phyloP scores from a whole-genome alignment of 2,797 vertebrate species.

The Halcyon chelicuti region DNA sequence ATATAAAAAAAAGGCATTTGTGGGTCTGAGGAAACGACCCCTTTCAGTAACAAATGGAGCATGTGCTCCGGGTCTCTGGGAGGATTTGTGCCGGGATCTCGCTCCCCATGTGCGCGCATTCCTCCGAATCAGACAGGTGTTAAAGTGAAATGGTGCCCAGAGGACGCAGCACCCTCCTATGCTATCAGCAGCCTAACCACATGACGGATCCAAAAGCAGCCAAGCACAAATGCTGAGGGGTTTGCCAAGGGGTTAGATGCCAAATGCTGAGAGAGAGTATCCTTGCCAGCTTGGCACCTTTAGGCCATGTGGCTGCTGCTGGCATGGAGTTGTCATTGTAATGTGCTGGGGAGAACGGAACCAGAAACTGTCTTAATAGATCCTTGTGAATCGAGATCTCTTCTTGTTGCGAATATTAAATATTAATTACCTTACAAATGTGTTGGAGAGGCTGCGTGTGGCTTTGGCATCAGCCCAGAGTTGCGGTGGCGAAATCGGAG shows the following conservation, averaged over 20 bases:
- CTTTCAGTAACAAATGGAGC: constrained; percentile 12
- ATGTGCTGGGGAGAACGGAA: constrained; percentile 33
- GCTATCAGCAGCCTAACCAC: constrained; percentile 66
- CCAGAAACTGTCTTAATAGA: constrained; percentile 55
- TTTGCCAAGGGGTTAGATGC: constrained; percentile 66
- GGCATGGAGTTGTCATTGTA: constrained; percentile 32
- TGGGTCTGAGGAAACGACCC: constrained; percentile 43
- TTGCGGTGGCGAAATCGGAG: not conserved
- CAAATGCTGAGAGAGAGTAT: constrained; percentile 60
- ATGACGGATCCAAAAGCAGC: constrained; percentile 68
- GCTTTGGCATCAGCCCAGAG: constrained; percentile 25
- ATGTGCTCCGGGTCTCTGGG: not conserved
- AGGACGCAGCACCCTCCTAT: constrained; percentile 44
- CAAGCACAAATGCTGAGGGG: constrained; percentile 67
- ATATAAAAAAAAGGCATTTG: not conserved
- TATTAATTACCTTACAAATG: constrained; percentile 55
- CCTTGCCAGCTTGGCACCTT: constrained; percentile 77
- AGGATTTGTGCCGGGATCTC: constrained; percentile 65
- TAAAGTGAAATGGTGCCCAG: constrained; percentile 51
- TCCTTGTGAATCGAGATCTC: constrained; percentile 25
- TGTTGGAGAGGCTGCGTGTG: not conserved
- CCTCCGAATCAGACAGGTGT: constrained; percentile 72
- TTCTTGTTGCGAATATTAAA: constrained; percentile 49
- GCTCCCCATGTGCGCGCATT: constrained; percentile 64
- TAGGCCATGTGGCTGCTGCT: constrained; percentile 61